Evolutionary conservation across 2,797 vertebrate genomes (phyloP), one percentile per base, ranked within the genome.

Genomic region (Sebastes matsubarae): DNA sequence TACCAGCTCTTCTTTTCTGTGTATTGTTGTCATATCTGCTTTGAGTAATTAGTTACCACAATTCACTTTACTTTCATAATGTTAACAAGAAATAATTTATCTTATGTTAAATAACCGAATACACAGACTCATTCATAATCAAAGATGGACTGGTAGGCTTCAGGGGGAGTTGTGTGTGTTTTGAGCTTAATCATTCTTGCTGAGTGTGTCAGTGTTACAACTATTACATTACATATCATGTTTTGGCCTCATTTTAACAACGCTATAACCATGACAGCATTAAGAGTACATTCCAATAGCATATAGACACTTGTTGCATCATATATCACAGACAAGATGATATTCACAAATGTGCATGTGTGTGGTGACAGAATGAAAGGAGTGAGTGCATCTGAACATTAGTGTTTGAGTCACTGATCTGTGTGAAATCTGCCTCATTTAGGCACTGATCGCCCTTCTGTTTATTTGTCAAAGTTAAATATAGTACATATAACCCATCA

Each of bases 11-110:
- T 42, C 38, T 42, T 42, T 42, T 50, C 46, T 50, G 18, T 50
- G 54, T 24, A 22, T 24, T 55, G n/a, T 55, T 22, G 10, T 55
- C 54, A 24, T 24, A 24, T 24, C 54, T 55, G n/a, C 54, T 55
- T 22, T 55, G 22, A 55, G 22, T 55, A 24, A 24, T 55, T 55
- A 22, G n/a, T 24, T 6, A 55, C 22, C n/a, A 55, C 54, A 55
- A 55, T 55, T 55, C 22, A 50, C 16, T 38, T 38, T 38, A 8
- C 18, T 50, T 50, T 42, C 5, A 42, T 42, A 14, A 42, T 42
- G 38, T 42, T 6, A 42, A 42, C 14, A 42, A 42, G 16, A 0
- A 18, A 0, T 46, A 1, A 0, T 46, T 3, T 18, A 42, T 42
- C 2, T 65, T 24, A 42, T 42, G 36, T 46, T 27, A 38, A 27